Base-by-base conservation (phyloP, 2,797 vertebrate genomes). In the Hozukius guyotensis region DNA sequence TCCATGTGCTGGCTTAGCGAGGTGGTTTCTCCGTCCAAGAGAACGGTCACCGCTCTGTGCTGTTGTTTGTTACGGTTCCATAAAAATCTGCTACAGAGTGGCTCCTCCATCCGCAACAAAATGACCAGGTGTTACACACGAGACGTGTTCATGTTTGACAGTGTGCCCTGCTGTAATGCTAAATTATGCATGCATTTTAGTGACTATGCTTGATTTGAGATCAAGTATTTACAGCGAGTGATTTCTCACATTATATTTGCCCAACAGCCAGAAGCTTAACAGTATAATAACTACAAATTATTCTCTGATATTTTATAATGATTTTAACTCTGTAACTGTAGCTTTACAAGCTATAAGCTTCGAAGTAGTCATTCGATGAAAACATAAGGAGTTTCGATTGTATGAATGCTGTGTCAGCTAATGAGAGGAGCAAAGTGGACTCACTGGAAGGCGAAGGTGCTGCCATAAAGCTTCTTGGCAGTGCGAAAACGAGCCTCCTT, bases 361-460 rank as follows among this genome's bases (percentile, higher is more conserved):
- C 46, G 53, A 36, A 55, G 14, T 20, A 69, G 68, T n/a, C 8
- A 52, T 36, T 59, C 18, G n/a, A 12, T 24, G 24, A 27, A 78
- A 59, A 69, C 4, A 16, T 38, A 20, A 25, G 49, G 12, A 49
- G 53, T 36, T 53, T 69, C 27, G 5, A 65, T 8, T 67, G 38
- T 18, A 36, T 18, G 24, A 63, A 57, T 60, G 67, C 31, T 29
- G 53, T 8, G 25, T 62, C 9, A 22, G 62, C 53, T 70, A 62
- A 64, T 20, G 42, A 38, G 16, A 72, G 64, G 70, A 55, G 60
- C 38, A 74, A 72, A 55, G 38, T 0, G n/a, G 57, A 96, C 98
- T 98, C 94, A 99, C 98, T 99, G 98, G 94, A 99, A 99, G 94
- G 98, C 98, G 1, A 99, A 99, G 86, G 98, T 99, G 97, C 98